Base-by-base conservation (phyloP, 2,113 vertebrate genomes). In the Perca schrenkii region DNA sequence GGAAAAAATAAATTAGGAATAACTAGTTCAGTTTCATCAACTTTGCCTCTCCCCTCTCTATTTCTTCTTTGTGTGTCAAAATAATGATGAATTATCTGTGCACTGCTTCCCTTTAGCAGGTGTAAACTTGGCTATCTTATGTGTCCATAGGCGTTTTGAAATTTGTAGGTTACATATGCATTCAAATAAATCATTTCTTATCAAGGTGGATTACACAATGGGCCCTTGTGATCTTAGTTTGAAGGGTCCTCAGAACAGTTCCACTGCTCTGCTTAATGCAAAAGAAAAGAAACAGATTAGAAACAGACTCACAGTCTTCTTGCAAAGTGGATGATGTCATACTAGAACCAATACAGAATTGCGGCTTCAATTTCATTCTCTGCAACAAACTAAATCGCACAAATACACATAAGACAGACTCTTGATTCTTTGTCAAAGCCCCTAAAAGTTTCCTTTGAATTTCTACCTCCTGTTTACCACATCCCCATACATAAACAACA, bases 121-220 rank as follows among this genome's bases (percentile, higher is more conserved):
- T 82, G 80, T 86, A 88, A 89, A 90, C 88, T 79, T 74, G 60
- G 87, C 80, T 94, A 93, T 94, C 91, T 90, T 90, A 93, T 94
- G 89, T 86, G 62, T 46, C 69, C 78, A 57, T 7, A 28, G 60
- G 76, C 86, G 86, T 86, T 91, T 94, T 93, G 79, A 92, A 93
- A 91, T 78, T 50, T 90, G 84, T 90, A 88, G 86, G 81, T 88
- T 87, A 86, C 43, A 46, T 79, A 78, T 86, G 86, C 86, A 86
- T 74, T 72, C 85, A 90, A 91, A 95, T 94, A 94, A 95, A 95
- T 94, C 84, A 94, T 92, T 84, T 83, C 91, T 94, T 94, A 95
- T 95, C 94, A 12, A 50, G 67, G 56, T 52, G 73, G 79, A 74
- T 73, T 90, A 77, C 57, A 92, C 72, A 91, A 78, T 57, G 70